phyloP scores from a whole-genome alignment of 30 jellyfish, hydroid and myxozoan species.

The Nemopilema nomurai region DNA sequence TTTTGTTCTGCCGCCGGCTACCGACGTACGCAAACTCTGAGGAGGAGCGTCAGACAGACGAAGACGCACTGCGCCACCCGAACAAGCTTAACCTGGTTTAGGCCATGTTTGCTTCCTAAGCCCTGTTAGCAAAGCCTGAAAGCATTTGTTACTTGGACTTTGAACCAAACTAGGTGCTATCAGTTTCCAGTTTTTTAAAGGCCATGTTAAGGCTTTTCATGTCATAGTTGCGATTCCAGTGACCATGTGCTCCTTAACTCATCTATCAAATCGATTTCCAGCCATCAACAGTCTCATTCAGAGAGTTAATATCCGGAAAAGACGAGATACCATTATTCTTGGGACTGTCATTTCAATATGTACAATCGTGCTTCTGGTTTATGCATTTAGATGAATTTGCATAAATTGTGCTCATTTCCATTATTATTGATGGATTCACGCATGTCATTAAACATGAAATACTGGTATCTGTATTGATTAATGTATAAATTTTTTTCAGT shows the following conservation, averaged over 20 bases:
- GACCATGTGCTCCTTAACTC: constrained; percentile 18
- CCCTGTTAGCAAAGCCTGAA: too few relatives aligned
- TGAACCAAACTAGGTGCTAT: too few relatives aligned
- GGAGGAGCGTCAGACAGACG: too few relatives aligned
- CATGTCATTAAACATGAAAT: not conserved
- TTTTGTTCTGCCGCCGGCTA: too few relatives aligned
- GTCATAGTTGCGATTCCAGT: not conserved
- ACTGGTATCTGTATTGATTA: not conserved
- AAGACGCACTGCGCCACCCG: too few relatives aligned
- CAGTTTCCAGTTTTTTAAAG: too few relatives aligned
- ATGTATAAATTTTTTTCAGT: not conserved
- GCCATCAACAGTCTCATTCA: constrained; percentile 90
- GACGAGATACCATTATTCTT: constrained; percentile 89
- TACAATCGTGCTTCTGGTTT: constrained; percentile 64
- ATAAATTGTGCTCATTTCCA: not conserved
- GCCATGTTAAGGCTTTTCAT: too few relatives aligned
- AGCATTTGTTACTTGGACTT: too few relatives aligned
- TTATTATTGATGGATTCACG: not conserved
- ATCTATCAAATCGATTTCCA: constrained; percentile 79
- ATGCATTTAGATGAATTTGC: constrained; percentile 57
- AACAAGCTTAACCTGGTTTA: too few relatives aligned
- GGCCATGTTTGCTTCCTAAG: too few relatives aligned
- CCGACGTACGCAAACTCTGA: too few relatives aligned
- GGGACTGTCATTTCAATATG: constrained; percentile 88
- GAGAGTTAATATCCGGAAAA: constrained; percentile 88